Base-by-base conservation (phyloP, 1,140 invertebrate species). In the Panonychus citri region DNA sequence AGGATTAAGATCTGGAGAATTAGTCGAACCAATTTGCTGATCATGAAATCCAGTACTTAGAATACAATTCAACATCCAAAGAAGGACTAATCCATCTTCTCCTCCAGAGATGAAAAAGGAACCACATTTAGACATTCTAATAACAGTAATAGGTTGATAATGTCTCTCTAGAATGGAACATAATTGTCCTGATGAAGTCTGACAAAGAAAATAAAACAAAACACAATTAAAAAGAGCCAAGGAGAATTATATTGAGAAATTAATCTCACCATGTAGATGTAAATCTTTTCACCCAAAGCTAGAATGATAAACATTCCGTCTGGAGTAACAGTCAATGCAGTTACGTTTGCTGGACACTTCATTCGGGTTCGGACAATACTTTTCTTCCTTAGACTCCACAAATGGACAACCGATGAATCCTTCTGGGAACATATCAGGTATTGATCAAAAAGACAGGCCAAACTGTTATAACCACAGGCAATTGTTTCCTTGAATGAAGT, bases 1-100 rank as follows among this genome's bases (percentile, higher is more conserved):
- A 2, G 58, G 55, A 5, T 57, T 48, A 34, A 13, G 7, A 27
- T 37, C 53, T 19, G 30, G 21, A n/a, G 28, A n/a, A 21, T 46
- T 39, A 54, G 37, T 24, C n/a, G 30, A n/a, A 26, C 65, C 66
- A 4, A 68, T 25, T 37, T 27, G 13, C 7, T 42, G 28, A 39
- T 24, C 15, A 52, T 66, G 61, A 27, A 74, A 68, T 62, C 8
- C 37, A 3, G 1, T 39, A 19, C 12, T 30, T 1, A 49, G 52
- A 8, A 42, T 21, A 5, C 67, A 66, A 43, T 66, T 67, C 24
- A 5, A 81, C 63, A 3, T 70, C 83, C 87, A 93, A 0, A 82
- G 76, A 59, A 85, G 75, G 8, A 90, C 77, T 46, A 84, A 72
- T 27, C 83, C 83, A 72, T 91, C 87, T 62, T 87, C 79, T n/a